Base-by-base conservation (phyloP, 2,797 vertebrate genomes). In the Emydoidea blandingii region DNA sequence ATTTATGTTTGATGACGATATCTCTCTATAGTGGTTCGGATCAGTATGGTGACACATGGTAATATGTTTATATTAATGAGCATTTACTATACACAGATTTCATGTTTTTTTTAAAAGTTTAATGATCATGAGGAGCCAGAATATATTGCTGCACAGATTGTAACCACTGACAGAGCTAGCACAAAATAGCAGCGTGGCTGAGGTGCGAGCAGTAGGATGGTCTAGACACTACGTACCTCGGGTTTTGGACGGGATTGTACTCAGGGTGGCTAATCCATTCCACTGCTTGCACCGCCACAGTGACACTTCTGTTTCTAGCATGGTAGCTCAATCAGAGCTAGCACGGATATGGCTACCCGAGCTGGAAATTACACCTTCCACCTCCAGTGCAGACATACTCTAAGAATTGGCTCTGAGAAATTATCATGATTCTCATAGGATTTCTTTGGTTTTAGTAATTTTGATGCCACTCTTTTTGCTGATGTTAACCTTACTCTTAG, bases 111-210 rank as follows among this genome's bases (percentile, higher is more conserved):
- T 85, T 57, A 4, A 62, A 62, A 62, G 31, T 76, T 91, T 93
- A 74, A 95, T 93, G 89, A 88, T 72, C 68, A 62, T 92, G 74
- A 87, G 34, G 92, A 95, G 92, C 80, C 83, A 90, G 82, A 4
- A 34, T 84, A 81, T 88, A 74, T 65, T 94, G 86, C 54, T 68
- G 23, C 68, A 65, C 59, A 84, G 47, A 89, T 86, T 15, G 6
- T 53, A 95, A 92, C 34, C 34, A 57, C 56, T 11, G 56, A 12
- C 23, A 57, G 56, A 57, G 56, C 27, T 57, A 57, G 25, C 6
- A 57, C 25, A 27, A 57, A 57, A 57, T 12, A 57, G 23, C 25
- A 57, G 25, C 11, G 4, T 57, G 25, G 56, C 56, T 57, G 56
- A 11, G 11, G 27, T 11, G 11, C 8, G 4, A 57, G 56, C 56